These are phyloP conservation scores for Lepidonotus clava DNA, from an alignment of 2,888 invertebrate species.

Conservation along the genomic window DNA sequence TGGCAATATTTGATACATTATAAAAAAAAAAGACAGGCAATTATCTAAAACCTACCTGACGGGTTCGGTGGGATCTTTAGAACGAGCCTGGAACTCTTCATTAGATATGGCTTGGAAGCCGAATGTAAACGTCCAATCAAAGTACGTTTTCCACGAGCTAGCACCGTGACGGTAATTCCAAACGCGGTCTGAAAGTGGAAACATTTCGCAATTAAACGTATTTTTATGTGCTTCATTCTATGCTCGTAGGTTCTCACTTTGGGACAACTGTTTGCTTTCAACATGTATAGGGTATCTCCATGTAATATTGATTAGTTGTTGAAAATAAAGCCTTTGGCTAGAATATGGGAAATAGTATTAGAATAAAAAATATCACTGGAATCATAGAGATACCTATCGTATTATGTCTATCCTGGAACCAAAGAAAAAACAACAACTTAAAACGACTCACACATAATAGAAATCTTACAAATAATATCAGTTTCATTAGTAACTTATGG, in stretches of 20 bases:
- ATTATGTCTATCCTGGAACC: background rate
- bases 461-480: background rate
- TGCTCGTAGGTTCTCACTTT: too few species aligned
- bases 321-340: too few species aligned
- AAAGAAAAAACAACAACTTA: too few species aligned
- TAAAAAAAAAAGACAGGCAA: too few species aligned
- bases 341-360: too few species aligned
- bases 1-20: too few species aligned
- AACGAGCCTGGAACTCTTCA: background rate
- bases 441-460: too few species aligned
- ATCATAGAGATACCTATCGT: background rate
- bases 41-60: slow-evolving; percentile 11
- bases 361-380: background rate
- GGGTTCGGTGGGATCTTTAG: background rate
- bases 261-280: too few species aligned
- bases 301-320: too few species aligned
- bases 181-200: background rate
- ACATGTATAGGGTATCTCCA: too few species aligned
- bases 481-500: background rate
- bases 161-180: slow-evolving; percentile 60
- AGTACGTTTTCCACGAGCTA: slow-evolving; percentile 55
- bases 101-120: slow-evolving; percentile 56
- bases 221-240: too few species aligned
- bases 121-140: slow-evolving; percentile 60
- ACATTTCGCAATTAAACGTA: too few species aligned